Evolutionary conservation across 2,113 vertebrate genomes (phyloP).

Genomic region (Sceloporus undulatus): DNA sequence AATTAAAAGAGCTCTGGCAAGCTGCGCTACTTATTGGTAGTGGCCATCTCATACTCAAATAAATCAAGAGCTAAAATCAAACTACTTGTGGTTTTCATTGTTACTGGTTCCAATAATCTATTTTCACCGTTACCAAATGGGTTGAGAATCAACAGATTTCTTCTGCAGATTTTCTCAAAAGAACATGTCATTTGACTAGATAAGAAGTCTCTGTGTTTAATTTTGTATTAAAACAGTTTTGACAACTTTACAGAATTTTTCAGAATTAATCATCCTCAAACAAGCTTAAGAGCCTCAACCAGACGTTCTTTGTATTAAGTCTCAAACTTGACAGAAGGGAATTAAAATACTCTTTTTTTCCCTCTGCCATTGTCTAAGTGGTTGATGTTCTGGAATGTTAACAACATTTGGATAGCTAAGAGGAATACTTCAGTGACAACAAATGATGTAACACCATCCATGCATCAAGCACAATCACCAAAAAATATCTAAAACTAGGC

Average conservation of each 20-base stretch:
- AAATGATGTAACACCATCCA: too few species aligned
- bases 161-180: background rate
- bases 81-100: accelerated
- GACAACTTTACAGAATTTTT: background rate
- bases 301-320: background rate
- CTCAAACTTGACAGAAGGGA: background rate
- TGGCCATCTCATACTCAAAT: background rate
- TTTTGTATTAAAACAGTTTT: background rate
- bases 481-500: too few species aligned
- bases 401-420: background rate
- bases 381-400: background rate
- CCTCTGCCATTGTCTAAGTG: background rate
- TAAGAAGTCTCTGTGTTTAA: background rate
- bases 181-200: background rate
- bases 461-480: too few species aligned
- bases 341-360: too few species aligned
- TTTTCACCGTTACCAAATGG: background rate
- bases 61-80: background rate
- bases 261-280: background rate
- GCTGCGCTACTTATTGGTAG: background rate
- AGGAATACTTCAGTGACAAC: background rate
- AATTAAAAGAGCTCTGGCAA: background rate
- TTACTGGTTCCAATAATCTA: background rate
- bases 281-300: background rate
- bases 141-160: background rate